Evolutionary conservation across 2,113 vertebrate genomes (phyloP).

Genomic region (Sylvilagus bachmani): DNA sequence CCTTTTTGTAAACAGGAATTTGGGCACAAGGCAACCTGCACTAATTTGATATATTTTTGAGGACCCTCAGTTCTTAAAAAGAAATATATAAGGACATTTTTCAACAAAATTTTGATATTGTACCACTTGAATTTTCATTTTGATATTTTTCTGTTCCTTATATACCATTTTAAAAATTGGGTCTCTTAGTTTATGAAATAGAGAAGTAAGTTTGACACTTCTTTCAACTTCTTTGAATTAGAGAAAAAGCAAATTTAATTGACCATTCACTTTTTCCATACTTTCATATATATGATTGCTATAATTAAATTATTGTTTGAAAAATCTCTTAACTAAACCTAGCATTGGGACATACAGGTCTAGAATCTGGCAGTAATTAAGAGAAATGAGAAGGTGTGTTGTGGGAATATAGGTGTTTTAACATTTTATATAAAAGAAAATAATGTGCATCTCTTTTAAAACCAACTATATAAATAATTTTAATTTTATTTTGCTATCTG

Average conservation of each 20-base stretch:
- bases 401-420: not conserved
- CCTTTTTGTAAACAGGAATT: constrained; percentile 70
- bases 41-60: constrained; percentile 46
- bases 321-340: not conserved
- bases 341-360: not conserved
- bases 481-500: not conserved
- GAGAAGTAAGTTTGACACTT: not conserved
- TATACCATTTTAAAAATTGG: not conserved
- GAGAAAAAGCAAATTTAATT: constrained; percentile 11
- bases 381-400: not conserved
- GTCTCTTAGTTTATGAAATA: not conserved
- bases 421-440: constrained; percentile 45
- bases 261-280: not conserved
- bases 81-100: constrained; percentile 36
- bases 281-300: constrained; percentile 29
- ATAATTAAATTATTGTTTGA: constrained; percentile 40
- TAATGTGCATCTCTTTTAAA: not conserved
- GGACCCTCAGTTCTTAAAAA: not conserved
- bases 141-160: not conserved
- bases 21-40: constrained; percentile 53
- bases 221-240: not conserved
- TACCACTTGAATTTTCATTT: not conserved
- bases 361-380: not conserved
- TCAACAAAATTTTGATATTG: not conserved
- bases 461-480: not conserved